Percentiles rank a stretch among this genome's conserved stretches.
phyloP scores from a whole-genome alignment of 2,113 vertebrate species.

The Albula glossodonta region DNA sequence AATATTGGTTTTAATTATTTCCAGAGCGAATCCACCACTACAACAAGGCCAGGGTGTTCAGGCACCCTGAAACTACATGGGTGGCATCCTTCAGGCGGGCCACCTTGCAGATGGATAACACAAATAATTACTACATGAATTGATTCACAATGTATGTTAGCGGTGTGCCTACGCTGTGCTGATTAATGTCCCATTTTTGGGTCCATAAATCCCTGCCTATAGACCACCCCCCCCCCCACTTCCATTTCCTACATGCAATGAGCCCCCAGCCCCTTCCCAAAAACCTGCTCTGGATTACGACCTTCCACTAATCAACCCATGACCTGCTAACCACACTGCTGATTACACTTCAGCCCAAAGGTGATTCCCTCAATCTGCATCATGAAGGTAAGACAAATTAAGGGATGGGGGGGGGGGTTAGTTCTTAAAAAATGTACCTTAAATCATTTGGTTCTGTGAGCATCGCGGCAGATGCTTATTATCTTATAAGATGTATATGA shows the following conservation, averaged over 20 bases:
- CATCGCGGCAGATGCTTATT: constrained; percentile 23
- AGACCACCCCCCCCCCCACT: background rate
- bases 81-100: too few relatives aligned
- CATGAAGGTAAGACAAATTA: constrained; percentile 4
- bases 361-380: constrained; percentile 30
- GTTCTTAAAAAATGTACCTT: background rate
- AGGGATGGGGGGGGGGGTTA: background rate
- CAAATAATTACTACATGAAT: too few relatives aligned
- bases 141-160: too few relatives aligned
- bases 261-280: background rate
- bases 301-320: constrained; percentile 24
- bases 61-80: too few relatives aligned
- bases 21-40: too few relatives aligned
- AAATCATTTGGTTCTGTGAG: background rate
- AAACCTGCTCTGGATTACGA: constrained; percentile 25
- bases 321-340: constrained; percentile 10
- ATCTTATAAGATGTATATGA: constrained; percentile 18
- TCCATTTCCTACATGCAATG: background rate
- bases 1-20: too few relatives aligned
- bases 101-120: too few relatives aligned
- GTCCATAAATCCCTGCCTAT: background rate
- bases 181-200: background rate
- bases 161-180: background rate
- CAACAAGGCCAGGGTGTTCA: too few relatives aligned
- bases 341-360: constrained; percentile 30